A percentile compares a stretch with the other conserved stretches of the same genome.
Evolutionary conservation across 2,113 vertebrate species (phyloP).

Genomic region (Phodopus roborovskii): DNA sequence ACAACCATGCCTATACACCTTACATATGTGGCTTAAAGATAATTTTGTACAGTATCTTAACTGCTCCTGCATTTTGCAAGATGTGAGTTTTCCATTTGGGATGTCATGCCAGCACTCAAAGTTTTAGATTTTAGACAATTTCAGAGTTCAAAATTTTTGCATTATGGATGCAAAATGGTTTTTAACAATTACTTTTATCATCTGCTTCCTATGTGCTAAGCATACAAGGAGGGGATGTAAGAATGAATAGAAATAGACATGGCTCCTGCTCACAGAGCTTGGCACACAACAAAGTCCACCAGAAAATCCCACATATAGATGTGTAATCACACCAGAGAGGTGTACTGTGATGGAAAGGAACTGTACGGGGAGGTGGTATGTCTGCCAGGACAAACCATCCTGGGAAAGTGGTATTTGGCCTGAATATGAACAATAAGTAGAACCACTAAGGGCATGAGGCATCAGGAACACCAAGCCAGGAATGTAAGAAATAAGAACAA

Average conservation of each 20-base stretch:
- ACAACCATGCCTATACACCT: background rate
- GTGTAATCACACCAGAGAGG: background rate
- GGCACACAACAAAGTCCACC: background rate
- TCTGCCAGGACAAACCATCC: background rate
- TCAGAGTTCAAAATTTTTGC: background rate
- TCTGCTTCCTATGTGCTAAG: background rate
- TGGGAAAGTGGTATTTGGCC: background rate
- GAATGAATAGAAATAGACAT: background rate
- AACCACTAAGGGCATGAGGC: too few species aligned
- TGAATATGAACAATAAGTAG: background rate
- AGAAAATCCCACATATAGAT: background rate
- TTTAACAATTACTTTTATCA: background rate
- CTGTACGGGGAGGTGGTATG: background rate
- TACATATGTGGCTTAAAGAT: background rate
- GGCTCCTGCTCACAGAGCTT: background rate
- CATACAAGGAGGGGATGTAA: background rate
- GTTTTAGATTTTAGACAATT: background rate
- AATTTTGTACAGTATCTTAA: background rate
- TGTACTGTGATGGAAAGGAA: background rate
- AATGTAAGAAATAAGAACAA: background rate
- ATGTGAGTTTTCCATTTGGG: background rate
- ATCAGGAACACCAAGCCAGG: too few species aligned
- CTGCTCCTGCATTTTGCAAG: background rate
- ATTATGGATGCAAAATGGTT: background rate
- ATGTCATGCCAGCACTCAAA: background rate